phyloP scores from a whole-genome alignment of 2,888 invertebrate genomes.

The Neoascia interrupta region DNA sequence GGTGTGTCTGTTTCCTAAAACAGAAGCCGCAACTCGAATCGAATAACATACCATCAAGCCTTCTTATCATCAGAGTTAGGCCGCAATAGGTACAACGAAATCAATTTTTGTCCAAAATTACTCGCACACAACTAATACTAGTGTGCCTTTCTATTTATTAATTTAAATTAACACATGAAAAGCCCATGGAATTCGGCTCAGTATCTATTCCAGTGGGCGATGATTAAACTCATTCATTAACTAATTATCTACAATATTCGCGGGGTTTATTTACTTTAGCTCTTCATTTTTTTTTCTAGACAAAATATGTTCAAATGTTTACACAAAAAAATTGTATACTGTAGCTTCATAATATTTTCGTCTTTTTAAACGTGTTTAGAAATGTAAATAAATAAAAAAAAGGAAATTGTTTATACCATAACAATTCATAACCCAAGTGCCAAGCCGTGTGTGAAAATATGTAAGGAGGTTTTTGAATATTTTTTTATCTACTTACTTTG shows the following conservation, averaged over 20 bases:
- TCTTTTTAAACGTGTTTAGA: too few species aligned
- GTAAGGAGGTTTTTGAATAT: too few species aligned
- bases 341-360: too few species aligned
- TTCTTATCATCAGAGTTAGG: too few species aligned
- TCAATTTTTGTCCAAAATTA: slow-evolving; percentile 6
- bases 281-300: slow-evolving; percentile 21
- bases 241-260: slow-evolving; percentile 39
- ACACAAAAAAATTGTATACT: too few species aligned
- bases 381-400: too few species aligned
- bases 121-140: neutral
- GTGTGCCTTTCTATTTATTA: slow-evolving; percentile 7
- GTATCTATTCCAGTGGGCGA: slow-evolving; percentile 51
- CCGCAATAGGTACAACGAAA: too few species aligned
- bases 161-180: slow-evolving; percentile 45
- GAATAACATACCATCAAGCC: slow-evolving; percentile 4
- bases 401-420: too few species aligned
- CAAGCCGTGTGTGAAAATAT: too few species aligned
- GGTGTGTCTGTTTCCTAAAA: slow-evolving; percentile 3
- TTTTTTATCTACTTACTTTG: too few species aligned
- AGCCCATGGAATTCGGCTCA: slow-evolving; percentile 39
- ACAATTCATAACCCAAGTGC: too few species aligned
- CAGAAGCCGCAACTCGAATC: too few species aligned
- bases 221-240: slow-evolving; percentile 53
- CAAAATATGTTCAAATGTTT: slow-evolving; percentile 41
- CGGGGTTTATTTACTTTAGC: slow-evolving; percentile 47